Percentiles rank a stretch among this genome's conserved stretches.
phyloP scores from a whole-genome alignment of 2,797 vertebrate species.

The Eurystomus glaucurus region DNA sequence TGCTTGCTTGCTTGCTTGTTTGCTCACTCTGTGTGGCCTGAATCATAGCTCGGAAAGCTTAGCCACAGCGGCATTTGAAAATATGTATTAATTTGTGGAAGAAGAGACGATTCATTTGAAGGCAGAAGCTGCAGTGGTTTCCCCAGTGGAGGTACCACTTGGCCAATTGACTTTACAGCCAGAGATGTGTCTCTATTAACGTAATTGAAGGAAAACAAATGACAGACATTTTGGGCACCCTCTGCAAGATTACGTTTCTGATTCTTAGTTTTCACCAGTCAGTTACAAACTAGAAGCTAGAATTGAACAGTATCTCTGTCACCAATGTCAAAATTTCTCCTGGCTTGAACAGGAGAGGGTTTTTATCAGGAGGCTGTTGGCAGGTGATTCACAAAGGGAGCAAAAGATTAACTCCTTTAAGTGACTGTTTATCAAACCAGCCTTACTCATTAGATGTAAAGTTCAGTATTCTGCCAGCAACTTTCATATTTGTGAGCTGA shows the following conservation, averaged over 20 bases:
- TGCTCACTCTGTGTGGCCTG: not conserved
- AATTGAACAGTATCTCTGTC: not conserved
- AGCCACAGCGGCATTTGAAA: not conserved
- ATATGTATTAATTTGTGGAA: not conserved
- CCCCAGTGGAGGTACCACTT: not conserved
- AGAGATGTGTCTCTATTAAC: not conserved
- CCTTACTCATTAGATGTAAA: conserved; percentile 45
- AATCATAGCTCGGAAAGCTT: not conserved
- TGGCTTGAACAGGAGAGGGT: not conserved
- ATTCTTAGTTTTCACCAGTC: not conserved
- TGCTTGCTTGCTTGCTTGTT: not conserved
- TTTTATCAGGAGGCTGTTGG: not conserved
- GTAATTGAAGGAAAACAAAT: not conserved
- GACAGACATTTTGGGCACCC: not conserved
- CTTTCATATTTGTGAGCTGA: conserved; percentile 50
- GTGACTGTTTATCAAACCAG: not conserved
- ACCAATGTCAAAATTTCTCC: not conserved
- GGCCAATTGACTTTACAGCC: not conserved
- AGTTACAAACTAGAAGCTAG: not conserved
- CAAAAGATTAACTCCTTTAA: not conserved
- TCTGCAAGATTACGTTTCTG: not conserved
- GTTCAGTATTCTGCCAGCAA: conserved; percentile 36
- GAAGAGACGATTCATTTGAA: not conserved
- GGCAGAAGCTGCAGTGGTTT: not conserved
- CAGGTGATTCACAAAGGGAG: not conserved